Percentiles rank a stretch among this genome's conserved stretches.
phyloP scores from a whole-genome alignment of 2,113 vertebrate genomes.

The Axis porcinus region DNA sequence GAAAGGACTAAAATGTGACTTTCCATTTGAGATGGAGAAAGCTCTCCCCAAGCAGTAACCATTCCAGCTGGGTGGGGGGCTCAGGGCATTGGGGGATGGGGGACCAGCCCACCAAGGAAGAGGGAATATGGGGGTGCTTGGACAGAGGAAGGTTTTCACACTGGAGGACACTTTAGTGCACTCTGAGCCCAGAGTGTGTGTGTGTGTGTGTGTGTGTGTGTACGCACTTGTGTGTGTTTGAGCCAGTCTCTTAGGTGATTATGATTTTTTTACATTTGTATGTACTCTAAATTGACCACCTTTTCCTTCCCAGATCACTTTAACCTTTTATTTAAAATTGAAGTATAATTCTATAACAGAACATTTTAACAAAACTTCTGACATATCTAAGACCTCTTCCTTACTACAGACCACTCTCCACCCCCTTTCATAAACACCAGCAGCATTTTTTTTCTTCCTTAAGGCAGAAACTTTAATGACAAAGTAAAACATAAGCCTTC shows the following conservation, averaged over 20 bases:
- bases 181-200: not conserved
- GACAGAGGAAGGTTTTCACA: not conserved
- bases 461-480: slow-evolving; percentile 45
- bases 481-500: not conserved
- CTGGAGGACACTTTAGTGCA: no score
- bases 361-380: slow-evolving; percentile 60
- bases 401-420: not conserved
- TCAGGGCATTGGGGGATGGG: rapidly evolving
- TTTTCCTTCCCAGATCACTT: slow-evolving; percentile 45
- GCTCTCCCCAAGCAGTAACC: rapidly evolving
- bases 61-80: no score
- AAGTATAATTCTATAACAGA: not conserved
- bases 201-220: not conserved
- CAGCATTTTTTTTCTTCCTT: not conserved
- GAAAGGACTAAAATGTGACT: not conserved
- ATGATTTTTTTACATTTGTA: not conserved
- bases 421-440: not conserved
- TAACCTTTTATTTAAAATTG: not conserved
- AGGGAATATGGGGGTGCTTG: rapidly evolving
- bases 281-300: not conserved
- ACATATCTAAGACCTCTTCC: slow-evolving; percentile 44
- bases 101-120: not conserved
- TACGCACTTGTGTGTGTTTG: not conserved
- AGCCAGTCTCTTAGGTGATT: not conserved
- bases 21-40: not conserved